phyloP scores from a whole-genome alignment of 1,140 invertebrate species.

The Andricus grossulariae region DNA sequence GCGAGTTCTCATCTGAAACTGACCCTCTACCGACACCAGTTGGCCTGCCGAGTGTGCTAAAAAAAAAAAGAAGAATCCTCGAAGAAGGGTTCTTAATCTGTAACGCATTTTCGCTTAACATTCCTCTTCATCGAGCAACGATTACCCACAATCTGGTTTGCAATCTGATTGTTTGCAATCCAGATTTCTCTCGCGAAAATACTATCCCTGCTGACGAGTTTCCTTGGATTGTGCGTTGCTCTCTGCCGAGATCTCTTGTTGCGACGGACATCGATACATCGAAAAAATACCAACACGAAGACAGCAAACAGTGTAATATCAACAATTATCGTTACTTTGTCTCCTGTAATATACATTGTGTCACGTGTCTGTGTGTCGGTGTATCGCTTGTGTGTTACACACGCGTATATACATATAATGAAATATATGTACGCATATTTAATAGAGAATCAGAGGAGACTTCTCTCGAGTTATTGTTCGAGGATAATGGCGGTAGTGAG shows the following conservation, averaged over 20 bases:
- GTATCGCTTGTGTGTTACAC: conserved; percentile 10
- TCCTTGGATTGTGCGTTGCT: conserved; percentile 36
- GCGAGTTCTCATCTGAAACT: conserved; percentile 39
- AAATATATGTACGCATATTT: conserved; percentile 41
- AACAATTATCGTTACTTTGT: conserved; percentile 56
- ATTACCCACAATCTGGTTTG: conserved; percentile 4
- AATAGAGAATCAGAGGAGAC: conserved; percentile 46
- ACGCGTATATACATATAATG: conserved; percentile 47
- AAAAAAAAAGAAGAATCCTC: conserved; percentile 8
- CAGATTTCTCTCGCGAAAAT: background rate
- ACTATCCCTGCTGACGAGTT: background rate
- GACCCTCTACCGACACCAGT: conserved; percentile 24
- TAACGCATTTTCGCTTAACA: background rate
- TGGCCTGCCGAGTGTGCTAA: conserved; percentile 15
- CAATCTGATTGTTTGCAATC: background rate
- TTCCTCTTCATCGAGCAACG: conserved; percentile 29
- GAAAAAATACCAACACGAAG: conserved; percentile 69
- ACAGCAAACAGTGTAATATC: conserved; percentile 67
- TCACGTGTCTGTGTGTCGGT: conserved; percentile 17
- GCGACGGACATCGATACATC: conserved; percentile 68
- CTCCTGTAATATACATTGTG: conserved; percentile 49
- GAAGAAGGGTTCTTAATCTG: conserved; percentile 14
- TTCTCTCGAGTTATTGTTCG: background rate
- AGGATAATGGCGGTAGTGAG: conserved; percentile 33
- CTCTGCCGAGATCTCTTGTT: conserved; percentile 38